phyloP scores from a whole-genome alignment of 2,113 vertebrate species.

The Vombatus ursinus region DNA sequence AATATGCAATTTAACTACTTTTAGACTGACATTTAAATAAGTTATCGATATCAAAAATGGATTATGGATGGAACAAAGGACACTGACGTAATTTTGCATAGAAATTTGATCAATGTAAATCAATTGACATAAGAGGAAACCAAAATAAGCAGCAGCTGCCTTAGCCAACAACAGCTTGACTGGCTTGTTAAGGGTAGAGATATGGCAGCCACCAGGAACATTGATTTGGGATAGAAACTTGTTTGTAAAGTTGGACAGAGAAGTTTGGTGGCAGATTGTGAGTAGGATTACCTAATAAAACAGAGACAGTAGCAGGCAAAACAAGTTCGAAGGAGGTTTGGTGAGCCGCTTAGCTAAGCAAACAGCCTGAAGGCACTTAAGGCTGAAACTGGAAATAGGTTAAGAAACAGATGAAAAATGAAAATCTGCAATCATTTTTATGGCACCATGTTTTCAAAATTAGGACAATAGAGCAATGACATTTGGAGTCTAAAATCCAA shows the following conservation, averaged over 20 bases:
- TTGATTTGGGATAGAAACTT: background rate
- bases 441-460: background rate
- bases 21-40: background rate
- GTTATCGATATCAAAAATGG: background rate
- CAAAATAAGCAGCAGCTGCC: background rate
- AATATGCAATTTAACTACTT: background rate
- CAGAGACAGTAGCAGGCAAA: background rate
- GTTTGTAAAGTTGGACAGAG: background rate
- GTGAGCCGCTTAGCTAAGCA: background rate
- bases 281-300: background rate
- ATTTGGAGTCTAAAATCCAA: background rate
- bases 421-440: background rate
- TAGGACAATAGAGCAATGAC: background rate
- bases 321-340: background rate
- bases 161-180: background rate
- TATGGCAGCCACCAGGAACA: background rate
- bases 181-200: background rate
- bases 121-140: background rate
- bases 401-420: background rate
- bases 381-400: background rate
- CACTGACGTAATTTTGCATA: background rate
- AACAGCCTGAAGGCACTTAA: background rate
- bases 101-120: background rate
- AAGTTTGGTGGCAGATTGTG: background rate
- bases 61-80: background rate